Evolutionary conservation across 2,797 vertebrate species (phyloP), one percentile per base, ranked within the genome.

Genomic region (Tadarida brasiliensis): DNA sequence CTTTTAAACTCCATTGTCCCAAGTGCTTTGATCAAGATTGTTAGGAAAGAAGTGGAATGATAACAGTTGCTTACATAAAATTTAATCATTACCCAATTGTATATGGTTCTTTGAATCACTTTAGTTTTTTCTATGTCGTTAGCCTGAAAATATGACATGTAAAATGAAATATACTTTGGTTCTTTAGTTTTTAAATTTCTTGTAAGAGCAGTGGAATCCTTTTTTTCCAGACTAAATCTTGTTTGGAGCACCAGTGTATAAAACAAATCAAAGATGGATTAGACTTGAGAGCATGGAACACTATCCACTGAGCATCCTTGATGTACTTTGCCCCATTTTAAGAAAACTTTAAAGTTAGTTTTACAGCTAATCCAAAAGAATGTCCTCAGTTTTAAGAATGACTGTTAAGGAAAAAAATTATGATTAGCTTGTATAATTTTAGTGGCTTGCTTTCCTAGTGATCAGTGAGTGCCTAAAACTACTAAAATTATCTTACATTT

Each of bases 281-380:
- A 51, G 9, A 88, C 35, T 88, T 57, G 15, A 76, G 24, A 30
- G 2, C 47, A 7, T 35, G 11, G 47, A 33, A 85, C 7, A 88
- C 6, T 59, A 28, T 63, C 30, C 49, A 51, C 7, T 57, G 10
- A 90, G 28, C n/a, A 59, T 57, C 24, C 30, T 44, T 81, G 33
- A 90, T 54, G 49, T 51, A 51, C 67, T 90, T 83, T 76, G 10
- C 7, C 39, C n/a, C 19, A 67, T 67, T 87, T 85, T 28, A 83
- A 61, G 22, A 95, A 93, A 47, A 17, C 94, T 95, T 87, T 81
- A 83, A 86, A 83, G 54, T 86, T 11, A 82, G 4, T 8, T 87
- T 86, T 82, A 39, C 35, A 57, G 28, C 11, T 93, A 71, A 67
- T 81, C 20, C 22, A 67, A 82, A 47, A 86, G 14, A 57, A n/a